A percentile compares a stretch with the other conserved stretches of the same genome.
Conservation (phyloP, 2,888 invertebrate species). For the Notocelia uddmanniana region DNA sequence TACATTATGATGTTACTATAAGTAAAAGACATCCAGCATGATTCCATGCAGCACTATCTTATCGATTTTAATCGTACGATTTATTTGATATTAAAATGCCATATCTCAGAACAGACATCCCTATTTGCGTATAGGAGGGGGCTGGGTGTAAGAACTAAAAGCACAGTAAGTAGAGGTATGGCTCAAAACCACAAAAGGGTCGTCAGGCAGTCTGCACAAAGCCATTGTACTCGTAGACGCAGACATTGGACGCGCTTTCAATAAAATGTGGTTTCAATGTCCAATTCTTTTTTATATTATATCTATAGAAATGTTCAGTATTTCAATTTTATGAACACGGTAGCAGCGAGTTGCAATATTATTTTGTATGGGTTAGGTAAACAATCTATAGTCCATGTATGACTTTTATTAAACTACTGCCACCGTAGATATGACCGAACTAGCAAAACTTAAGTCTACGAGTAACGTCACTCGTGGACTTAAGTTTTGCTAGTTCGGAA, state of each 20-base stretch:
- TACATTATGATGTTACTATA: no score
- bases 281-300: slow-evolving; percentile 48
- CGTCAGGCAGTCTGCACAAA: slow-evolving; percentile 70
- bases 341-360: neutral
- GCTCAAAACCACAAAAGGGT: slow-evolving; percentile 76
- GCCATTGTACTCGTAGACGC: slow-evolving; percentile 51
- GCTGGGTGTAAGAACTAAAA: slow-evolving; percentile 77
- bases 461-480: no score
- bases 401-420: neutral
- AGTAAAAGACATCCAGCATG: neutral
- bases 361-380: neutral
- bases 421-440: no score
- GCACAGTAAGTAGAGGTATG: slow-evolving; percentile 66
- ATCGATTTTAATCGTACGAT: neutral
- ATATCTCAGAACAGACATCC: slow-evolving; percentile 39
- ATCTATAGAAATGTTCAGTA: slow-evolving; percentile 5
- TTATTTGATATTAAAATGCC: slow-evolving; percentile 1
- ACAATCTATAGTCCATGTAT: neutral
- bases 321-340: neutral
- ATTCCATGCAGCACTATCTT: neutral
- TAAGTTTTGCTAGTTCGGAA: no score
- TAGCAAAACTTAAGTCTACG: no score
- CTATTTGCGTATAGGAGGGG: slow-evolving; percentile 48
- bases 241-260: slow-evolving; percentile 51
- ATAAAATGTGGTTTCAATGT: slow-evolving; percentile 45